phyloP scores from a whole-genome alignment of 2,888 invertebrate genomes.

The Eupithecia tripunctaria region DNA sequence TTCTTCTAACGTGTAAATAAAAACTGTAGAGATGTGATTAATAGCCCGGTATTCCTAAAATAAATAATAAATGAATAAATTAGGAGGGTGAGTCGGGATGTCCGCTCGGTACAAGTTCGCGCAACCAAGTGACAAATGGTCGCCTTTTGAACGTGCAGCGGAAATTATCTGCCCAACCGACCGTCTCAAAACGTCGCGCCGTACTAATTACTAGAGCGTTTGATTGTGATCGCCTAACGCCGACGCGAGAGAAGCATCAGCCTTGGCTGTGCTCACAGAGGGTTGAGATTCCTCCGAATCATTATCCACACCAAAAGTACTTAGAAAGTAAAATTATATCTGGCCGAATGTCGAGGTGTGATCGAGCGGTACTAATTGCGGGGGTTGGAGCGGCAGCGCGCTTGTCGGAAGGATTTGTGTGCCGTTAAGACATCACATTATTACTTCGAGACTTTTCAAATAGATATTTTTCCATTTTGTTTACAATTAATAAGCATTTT shows the following conservation, averaged over 20 bases:
- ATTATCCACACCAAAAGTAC: constrained; percentile 81
- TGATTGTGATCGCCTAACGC: constrained; percentile 75
- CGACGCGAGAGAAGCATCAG: constrained; percentile 52
- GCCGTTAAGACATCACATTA: constrained; percentile 57
- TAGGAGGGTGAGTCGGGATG: constrained; percentile 74
- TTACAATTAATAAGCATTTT: not conserved
- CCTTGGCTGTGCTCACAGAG: constrained; percentile 53
- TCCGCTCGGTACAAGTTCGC: constrained; percentile 76
- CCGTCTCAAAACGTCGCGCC: constrained; percentile 76
- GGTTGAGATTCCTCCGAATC: constrained; percentile 58
- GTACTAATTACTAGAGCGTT: constrained; percentile 82
- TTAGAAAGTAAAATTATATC: constrained; percentile 83
- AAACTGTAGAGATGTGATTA: constrained; percentile 82
- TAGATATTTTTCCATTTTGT: constrained; percentile 45
- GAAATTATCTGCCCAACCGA: constrained; percentile 83
- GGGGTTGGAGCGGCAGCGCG: constrained; percentile 66
- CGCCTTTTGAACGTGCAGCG: constrained; percentile 81
- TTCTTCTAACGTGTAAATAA: constrained; percentile 78
- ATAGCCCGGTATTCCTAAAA: constrained; percentile 82
- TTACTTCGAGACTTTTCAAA: constrained; percentile 52
- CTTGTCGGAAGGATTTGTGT: constrained; percentile 71
- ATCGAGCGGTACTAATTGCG: constrained; percentile 83
- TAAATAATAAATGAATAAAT: constrained; percentile 84
- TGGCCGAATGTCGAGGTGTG: constrained; percentile 80
- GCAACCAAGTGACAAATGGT: constrained; percentile 83